Conservation (phyloP, 2,888 invertebrate species). For the Pyrrhia umbra region DNA sequence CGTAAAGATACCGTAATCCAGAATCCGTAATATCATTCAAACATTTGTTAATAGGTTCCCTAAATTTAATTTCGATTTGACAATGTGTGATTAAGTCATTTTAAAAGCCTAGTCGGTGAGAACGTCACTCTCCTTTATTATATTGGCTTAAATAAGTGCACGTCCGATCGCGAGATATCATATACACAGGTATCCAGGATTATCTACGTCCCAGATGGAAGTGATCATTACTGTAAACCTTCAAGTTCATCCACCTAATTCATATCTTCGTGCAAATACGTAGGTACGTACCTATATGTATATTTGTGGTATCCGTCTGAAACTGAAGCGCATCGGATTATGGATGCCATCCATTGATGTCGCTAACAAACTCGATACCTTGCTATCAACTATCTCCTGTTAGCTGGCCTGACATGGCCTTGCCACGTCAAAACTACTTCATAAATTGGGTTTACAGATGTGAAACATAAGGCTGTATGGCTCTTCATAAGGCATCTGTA, state of each 20-base stretch:
- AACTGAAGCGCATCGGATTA: constrained; percentile 4
- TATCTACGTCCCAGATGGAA: background rate
- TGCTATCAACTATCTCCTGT: constrained; percentile 1
- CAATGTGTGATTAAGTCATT: too few relatives aligned
- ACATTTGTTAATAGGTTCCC: too few relatives aligned
- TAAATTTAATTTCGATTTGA: too few relatives aligned
- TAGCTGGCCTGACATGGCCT: background rate
- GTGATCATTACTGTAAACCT: background rate
- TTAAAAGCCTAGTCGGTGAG: too few relatives aligned
- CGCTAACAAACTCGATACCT: constrained; percentile 24
- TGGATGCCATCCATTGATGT: constrained; percentile 22
- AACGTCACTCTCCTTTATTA: too few relatives aligned
- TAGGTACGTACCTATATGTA: too few relatives aligned
- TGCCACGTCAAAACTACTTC: background rate
- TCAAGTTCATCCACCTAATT: constrained; percentile 1
- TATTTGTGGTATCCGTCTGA: background rate
- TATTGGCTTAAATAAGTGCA: too few relatives aligned
- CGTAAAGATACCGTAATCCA: too few relatives aligned
- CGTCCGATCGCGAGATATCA: background rate
- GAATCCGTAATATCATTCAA: too few relatives aligned
- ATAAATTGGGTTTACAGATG: background rate
- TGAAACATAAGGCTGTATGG: too few relatives aligned
- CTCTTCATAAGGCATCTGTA: too few relatives aligned
- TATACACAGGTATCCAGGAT: background rate
- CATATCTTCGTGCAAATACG: background rate